Conservation (phyloP, 2,888 invertebrate genomes). For the Pyrocoelia pectoralis region DNA sequence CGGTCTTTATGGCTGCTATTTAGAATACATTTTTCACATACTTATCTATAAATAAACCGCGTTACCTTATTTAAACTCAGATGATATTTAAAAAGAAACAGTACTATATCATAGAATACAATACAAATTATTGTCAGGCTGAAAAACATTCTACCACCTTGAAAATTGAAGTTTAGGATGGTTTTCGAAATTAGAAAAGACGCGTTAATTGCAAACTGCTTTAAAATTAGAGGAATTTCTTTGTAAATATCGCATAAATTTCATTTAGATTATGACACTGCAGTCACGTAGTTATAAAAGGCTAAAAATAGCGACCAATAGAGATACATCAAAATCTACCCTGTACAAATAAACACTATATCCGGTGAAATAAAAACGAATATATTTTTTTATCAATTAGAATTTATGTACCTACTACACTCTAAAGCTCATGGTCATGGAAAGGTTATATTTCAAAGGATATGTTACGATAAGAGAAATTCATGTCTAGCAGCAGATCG, state of each 20-base stretch:
- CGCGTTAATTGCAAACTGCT: no score
- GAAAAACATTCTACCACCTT: neutral
- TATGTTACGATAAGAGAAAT: neutral
- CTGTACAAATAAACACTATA: neutral
- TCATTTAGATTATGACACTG: neutral
- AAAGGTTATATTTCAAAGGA: neutral
- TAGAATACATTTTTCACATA: neutral
- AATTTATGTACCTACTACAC: neutral
- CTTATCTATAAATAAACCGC: constrained; percentile 1
- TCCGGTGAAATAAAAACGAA: neutral
- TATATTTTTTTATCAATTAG: neutral
- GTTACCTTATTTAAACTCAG: neutral
- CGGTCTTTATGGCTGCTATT: neutral
- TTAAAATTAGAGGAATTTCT: no score
- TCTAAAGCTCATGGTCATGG: neutral
- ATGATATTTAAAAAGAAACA: neutral
- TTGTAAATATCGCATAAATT: no score
- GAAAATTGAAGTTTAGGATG: neutral
- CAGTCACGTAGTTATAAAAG: neutral
- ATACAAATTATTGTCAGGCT: no score
- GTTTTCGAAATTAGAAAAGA: no score
- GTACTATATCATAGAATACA: neutral
- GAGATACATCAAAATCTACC: no score
- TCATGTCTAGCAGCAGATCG: neutral
- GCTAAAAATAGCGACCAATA: constrained; percentile 4